A percentile compares a stretch with the other conserved stretches of the same genome.
Conservation (phyloP, 1,140 invertebrate genomes). For the Colletes gigas region DNA sequence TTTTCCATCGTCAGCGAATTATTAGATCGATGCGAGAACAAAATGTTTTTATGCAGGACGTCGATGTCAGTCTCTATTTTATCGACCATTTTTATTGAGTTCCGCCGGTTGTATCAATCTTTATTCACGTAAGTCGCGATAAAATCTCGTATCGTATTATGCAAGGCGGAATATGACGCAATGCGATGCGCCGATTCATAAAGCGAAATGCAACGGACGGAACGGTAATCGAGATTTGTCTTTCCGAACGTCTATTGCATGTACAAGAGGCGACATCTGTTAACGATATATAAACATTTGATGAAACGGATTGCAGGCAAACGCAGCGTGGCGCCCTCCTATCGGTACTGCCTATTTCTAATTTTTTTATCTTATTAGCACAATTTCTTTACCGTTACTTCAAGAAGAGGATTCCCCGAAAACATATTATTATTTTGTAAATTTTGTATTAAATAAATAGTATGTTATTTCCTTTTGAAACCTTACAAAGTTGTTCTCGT, state of each 20-base stretch:
- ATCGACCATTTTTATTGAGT: not conserved
- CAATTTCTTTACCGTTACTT: not conserved
- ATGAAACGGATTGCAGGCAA: too few species aligned
- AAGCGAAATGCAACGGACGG: slow-evolving; percentile 4
- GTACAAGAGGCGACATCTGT: slow-evolving; percentile 18
- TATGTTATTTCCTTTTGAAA: too few species aligned
- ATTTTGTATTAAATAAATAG: too few species aligned
- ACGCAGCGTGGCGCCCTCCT: not conserved
- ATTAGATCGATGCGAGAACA: too few species aligned
- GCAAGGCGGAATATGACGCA: not conserved
- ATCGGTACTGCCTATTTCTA: not conserved
- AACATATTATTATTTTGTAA: too few species aligned
- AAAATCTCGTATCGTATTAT: slow-evolving; percentile 11
- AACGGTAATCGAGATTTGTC: slow-evolving; percentile 6
- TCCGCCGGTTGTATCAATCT: not conserved
- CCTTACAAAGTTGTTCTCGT: too few species aligned
- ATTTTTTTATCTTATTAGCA: not conserved
- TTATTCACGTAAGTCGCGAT: slow-evolving; percentile 16
- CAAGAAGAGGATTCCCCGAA: too few species aligned
- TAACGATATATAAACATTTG: not conserved
- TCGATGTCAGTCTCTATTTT: slow-evolving; percentile 29
- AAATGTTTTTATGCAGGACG: not conserved
- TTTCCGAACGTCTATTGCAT: not conserved
- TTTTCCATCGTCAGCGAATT: too few species aligned
- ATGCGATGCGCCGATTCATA: slow-evolving; percentile 15